Evolutionary conservation across 2,113 vertebrate species (phyloP), one percentile per base, ranked within the genome.

Genomic region (Notothenia rossii): DNA sequence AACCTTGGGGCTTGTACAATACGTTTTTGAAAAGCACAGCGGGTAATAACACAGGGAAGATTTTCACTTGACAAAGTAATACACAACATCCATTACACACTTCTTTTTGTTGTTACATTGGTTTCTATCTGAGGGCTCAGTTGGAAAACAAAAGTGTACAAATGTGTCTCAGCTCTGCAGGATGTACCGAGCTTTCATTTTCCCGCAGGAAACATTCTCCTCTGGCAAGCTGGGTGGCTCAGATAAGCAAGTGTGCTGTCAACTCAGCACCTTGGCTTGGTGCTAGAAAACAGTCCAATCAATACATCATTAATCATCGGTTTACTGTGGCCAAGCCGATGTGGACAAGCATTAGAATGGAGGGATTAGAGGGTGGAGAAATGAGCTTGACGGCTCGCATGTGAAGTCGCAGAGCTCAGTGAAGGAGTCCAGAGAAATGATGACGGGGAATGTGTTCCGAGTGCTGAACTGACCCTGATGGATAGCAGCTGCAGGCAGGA

Each of bases 251-350:
- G 84, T 75, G 79, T 65, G 87, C 83, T 90, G 92, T 93, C 89
- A 89, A 92, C 89, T 94, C 94, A 94, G 92, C 94, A 94, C 87
- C 92, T 88, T 77, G 77, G 79, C 82, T 89, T 67, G 0, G 70
- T 67, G 88, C 69, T 74, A 73, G 77, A 88, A 93, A 90, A 89
- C 83, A 85, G 79, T 62, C 88, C 85, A 89, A 94, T 95, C 94
- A 87, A 94, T 95, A 93, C 84, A 84, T 93, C 91, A 91, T 94
- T 93, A 94, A 93, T 94, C 94, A 94, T 78, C 11, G 83, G 73
- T 92, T 93, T 93, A 93, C 92, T 88, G 91, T 89, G 88, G 91
- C 86, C 83, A 20, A 79, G 89, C 77, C 55, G 59, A 88, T 86
- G 90, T 91, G 88, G 91, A 89, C 89, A 72, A 78, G 94, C 89